Percentiles rank a stretch among this genome's conserved stretches.
These are phyloP conservation scores for Macrophya annulata DNA, from an alignment of 2,888 invertebrate genomes.

Conservation along the genomic window DNA sequence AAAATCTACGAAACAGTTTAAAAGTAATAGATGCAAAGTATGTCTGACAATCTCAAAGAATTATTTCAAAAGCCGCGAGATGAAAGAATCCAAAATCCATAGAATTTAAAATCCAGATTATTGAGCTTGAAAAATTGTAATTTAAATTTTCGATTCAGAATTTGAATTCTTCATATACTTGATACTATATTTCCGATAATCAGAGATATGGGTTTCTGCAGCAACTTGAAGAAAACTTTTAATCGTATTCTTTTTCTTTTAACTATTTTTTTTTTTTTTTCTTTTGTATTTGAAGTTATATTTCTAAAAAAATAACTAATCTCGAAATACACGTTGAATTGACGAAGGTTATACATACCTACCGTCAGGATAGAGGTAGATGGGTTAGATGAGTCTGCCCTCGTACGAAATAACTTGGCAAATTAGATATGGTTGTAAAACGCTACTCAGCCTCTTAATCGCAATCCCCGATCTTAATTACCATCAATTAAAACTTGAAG, in stretches of 20 bases:
- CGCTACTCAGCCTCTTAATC: slow-evolving; percentile 52
- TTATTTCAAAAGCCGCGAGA: too few species aligned
- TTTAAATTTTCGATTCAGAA: neutral
- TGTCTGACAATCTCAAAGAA: too few species aligned
- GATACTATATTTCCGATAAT: too few species aligned
- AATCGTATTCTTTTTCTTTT: neutral
- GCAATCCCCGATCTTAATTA: slow-evolving; percentile 51
- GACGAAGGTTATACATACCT: neutral
- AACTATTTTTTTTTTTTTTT: neutral
- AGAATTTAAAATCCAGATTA: too few species aligned
- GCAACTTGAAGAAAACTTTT: too few species aligned
- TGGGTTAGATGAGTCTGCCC: slow-evolving; percentile 4
- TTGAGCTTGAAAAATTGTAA: too few species aligned
- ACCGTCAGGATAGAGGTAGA: neutral
- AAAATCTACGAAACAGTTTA: too few species aligned
- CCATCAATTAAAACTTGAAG: slow-evolving; percentile 52
- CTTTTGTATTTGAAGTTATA: neutral
- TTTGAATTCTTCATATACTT: too few species aligned
- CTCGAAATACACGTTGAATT: neutral
- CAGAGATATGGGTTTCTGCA: too few species aligned
- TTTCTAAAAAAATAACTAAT: neutral
- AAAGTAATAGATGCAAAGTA: too few species aligned
- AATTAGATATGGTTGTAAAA: slow-evolving; percentile 48
- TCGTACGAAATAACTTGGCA: slow-evolving; percentile 42
- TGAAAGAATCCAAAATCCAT: too few species aligned